Base-by-base conservation (phyloP, 2,113 vertebrate genomes). In the Cavia aperea region DNA sequence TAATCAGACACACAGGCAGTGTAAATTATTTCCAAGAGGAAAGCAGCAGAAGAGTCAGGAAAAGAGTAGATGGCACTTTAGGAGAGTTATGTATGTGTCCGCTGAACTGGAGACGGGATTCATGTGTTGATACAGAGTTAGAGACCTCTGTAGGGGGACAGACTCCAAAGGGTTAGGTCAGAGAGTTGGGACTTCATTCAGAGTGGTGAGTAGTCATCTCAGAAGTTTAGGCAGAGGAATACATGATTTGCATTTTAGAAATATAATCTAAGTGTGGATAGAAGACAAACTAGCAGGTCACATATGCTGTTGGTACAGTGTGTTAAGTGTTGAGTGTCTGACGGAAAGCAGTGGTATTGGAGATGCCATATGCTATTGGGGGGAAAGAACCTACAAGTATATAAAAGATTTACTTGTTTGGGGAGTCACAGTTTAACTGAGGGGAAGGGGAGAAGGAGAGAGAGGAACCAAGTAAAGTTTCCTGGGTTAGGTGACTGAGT, bases 271-370 rank as follows among this genome's bases (percentile, higher is more conserved):
- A 18, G 16, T 46, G 29, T 84, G 65, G 82, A 56, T 66, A 43
- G 31, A 77, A 85, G 23, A 83, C 24, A 89, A 63, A 13, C 24
- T 51, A 36, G 31, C 31, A 65, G 29, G 60, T 81, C 58, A 39
- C 7, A 29, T 83, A 43, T 39, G 62, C 46, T 68, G 0, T 33
- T 81, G 60, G 29, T 91, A 11, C 58, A 60, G 75, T 81, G 68
- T 9, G 51, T n/a, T 65, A 51, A 81, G 56, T 89, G 54, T 46
- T 87, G 81, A 78, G 65, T 21, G 72, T 91, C 81, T 91, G 77
- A 91, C 90, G 46, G 81, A 83, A 94, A 89, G 7, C 54, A 60
- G 13, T 89, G 65, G 0, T 58, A 60, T 21, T 56, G 4, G 75
- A 79, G 43, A 39, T 39, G 51, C 51, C 51, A 54, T 12, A 54